phyloP scores from a whole-genome alignment of 1,140 invertebrate genomes.

The Drosophila triauraria region DNA sequence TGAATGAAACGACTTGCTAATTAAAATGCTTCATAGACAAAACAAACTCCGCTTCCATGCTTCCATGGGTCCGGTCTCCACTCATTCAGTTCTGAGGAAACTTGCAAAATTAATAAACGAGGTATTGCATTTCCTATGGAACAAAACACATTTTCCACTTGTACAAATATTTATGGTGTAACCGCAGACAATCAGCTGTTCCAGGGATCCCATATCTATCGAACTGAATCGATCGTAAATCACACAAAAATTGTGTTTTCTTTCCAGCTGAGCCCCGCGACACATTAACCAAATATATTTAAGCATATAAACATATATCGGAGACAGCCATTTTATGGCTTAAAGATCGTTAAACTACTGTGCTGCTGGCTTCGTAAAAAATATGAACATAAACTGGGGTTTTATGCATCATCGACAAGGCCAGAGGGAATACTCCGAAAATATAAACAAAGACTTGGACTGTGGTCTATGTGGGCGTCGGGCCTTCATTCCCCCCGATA shows the following conservation, averaged over 20 bases:
- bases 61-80: slow-evolving; percentile 33
- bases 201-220: slow-evolving; percentile 38
- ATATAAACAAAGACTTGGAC: slow-evolving; percentile 55
- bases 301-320: neutral
- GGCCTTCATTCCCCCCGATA: slow-evolving; percentile 20
- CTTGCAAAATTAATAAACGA: slow-evolving; percentile 30
- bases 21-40: slow-evolving; percentile 43
- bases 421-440: slow-evolving; percentile 8
- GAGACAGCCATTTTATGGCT: slow-evolving; percentile 27
- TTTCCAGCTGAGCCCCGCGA: slow-evolving; percentile 22
- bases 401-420: slow-evolving; percentile 35
- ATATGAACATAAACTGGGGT: slow-evolving; percentile 24
- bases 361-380: slow-evolving; percentile 42
- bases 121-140: slow-evolving; percentile 35
- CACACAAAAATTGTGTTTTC: slow-evolving; percentile 31
- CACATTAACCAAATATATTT: slow-evolving; percentile 40
- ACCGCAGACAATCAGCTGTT: slow-evolving; percentile 49
- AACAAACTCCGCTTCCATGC: slow-evolving; percentile 28
- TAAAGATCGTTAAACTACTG: slow-evolving; percentile 44
- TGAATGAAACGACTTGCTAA: slow-evolving; percentile 37
- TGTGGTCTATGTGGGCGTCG: slow-evolving; percentile 41
- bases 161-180: slow-evolving; percentile 48
- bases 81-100: slow-evolving; percentile 21
- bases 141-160: slow-evolving; percentile 46
- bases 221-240: slow-evolving; percentile 40